Evolutionary conservation across 1,140 invertebrate species (phyloP).

Genomic region (Nebria ingens): DNA sequence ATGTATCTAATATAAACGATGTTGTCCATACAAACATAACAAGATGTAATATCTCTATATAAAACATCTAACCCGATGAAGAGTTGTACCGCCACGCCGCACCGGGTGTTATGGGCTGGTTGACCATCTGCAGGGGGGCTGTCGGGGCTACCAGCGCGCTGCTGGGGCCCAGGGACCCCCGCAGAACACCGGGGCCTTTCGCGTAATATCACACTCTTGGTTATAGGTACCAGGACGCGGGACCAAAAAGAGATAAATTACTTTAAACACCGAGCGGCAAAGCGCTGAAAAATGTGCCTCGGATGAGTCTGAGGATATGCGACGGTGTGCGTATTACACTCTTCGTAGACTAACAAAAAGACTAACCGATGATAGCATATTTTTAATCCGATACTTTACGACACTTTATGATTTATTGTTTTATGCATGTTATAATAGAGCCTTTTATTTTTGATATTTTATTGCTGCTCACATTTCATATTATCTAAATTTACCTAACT

Average conservation of each 20-base stretch:
- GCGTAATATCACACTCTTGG: neutral
- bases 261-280: neutral
- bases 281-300: neutral
- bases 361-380: neutral
- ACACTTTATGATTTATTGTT: too few species aligned
- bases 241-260: neutral
- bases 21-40: neutral
- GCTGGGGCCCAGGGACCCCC: neutral
- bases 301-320: neutral
- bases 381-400: neutral
- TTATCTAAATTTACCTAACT: too few species aligned
- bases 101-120: neutral
- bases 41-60: neutral
- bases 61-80: neutral
- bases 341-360: neutral
- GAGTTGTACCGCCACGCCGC: too few species aligned
- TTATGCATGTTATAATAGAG: too few species aligned
- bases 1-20: too few species aligned
- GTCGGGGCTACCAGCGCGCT: neutral
- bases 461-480: too few species aligned
- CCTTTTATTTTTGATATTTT: too few species aligned
- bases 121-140: neutral
- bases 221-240: neutral
- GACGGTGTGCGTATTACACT: neutral
- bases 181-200: neutral